A percentile compares a stretch with the other conserved stretches of the same genome.
Evolutionary conservation across 2,797 vertebrate species (phyloP).

Genomic region (Hydrophis major): DNA sequence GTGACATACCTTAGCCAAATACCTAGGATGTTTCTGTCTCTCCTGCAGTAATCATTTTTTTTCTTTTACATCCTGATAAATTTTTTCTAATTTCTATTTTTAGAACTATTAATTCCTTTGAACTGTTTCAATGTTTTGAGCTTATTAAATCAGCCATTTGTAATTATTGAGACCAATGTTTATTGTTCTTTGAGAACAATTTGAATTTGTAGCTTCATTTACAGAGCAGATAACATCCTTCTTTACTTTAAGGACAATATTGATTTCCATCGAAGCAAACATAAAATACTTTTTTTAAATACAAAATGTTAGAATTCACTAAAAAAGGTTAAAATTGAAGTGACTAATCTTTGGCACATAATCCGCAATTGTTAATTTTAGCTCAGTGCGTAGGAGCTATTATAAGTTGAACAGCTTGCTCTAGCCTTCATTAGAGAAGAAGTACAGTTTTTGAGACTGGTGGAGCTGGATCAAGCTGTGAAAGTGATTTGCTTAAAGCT

Average conservation of each 20-base stretch:
- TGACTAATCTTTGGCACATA: conserved; percentile 80
- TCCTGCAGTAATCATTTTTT: neutral
- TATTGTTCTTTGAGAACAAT: neutral
- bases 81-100: conserved; percentile 22
- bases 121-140: neutral
- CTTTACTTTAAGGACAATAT: conserved; percentile 49
- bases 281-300: conserved; percentile 66
- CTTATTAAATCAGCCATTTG: conserved; percentile 37
- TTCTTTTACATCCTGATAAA: neutral
- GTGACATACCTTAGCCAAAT: conserved; percentile 44
- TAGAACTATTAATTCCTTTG: neutral
- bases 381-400: conserved; percentile 78
- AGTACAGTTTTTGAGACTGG: conserved; percentile 76
- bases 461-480: conserved; percentile 74
- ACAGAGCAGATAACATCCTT: conserved; percentile 29
- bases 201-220: conserved; percentile 44
- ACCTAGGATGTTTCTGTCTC: conserved; percentile 32
- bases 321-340: conserved; percentile 78
- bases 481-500: conserved; percentile 71
- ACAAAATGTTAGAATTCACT: conserved; percentile 75
- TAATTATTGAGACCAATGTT: conserved; percentile 4
- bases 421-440: conserved; percentile 78
- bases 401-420: conserved; percentile 81
- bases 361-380: conserved; percentile 83
- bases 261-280: conserved; percentile 67